A percentile compares a stretch with the other conserved stretches of the same genome.
Evolutionary conservation across 1,140 invertebrate genomes (phyloP).

Genomic region (Drosophila suzukii): DNA sequence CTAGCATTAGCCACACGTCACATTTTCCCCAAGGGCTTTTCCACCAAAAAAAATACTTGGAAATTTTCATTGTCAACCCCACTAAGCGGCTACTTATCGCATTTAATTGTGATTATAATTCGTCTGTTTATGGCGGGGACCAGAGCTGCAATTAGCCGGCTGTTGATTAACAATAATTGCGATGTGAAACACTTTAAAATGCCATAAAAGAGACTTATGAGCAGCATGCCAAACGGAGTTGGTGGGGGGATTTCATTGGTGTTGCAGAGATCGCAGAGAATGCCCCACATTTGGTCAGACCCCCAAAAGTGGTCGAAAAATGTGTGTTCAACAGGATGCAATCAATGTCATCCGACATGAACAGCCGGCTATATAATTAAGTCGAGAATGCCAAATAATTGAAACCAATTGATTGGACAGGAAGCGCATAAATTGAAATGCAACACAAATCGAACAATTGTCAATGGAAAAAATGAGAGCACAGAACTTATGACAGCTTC

Average conservation of each 20-base stretch:
- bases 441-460: constrained; percentile 13
- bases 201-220: constrained; percentile 58
- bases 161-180: constrained; percentile 56
- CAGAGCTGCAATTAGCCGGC: constrained; percentile 42
- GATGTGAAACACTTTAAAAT: constrained; percentile 54
- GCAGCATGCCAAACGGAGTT: constrained; percentile 5
- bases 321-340: constrained; percentile 54
- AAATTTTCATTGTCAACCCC: constrained; percentile 56
- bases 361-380: constrained; percentile 26
- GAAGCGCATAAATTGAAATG: constrained; percentile 64
- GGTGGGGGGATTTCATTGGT: neutral
- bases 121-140: constrained; percentile 31
- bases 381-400: constrained; percentile 54
- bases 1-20: neutral
- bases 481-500: constrained; percentile 43
- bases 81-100: constrained; percentile 44
- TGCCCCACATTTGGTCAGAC: constrained; percentile 49
- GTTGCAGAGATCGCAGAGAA: constrained; percentile 26
- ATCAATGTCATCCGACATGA: constrained; percentile 47
- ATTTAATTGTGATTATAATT: constrained; percentile 65
- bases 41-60: constrained; percentile 13
- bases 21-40: constrained; percentile 8
- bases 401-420: constrained; percentile 62
- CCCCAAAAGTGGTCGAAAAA: constrained; percentile 56
- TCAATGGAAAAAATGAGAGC: constrained; percentile 10